Base-by-base conservation (phyloP, 2,113 vertebrate species). In the Poeciliopsis retropinna region DNA sequence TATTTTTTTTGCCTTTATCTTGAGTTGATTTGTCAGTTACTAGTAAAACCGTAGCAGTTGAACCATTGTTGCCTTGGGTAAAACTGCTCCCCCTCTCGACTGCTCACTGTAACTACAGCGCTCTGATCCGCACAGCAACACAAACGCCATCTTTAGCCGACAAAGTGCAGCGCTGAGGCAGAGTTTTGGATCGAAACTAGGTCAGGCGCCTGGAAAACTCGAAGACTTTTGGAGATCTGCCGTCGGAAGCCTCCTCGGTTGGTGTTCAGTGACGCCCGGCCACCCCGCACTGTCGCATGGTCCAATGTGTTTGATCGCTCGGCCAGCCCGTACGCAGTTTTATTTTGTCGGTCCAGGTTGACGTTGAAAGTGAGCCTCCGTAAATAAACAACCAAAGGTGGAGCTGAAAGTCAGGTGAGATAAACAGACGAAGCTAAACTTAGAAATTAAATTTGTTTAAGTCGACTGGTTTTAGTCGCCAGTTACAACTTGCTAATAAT, bases 331-430 rank as follows among this genome's bases (percentile, higher is more conserved):
- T 47, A 91, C 85, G 78, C 90, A 91, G 86, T 86, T 87, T 89
- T 86, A 79, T 86, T 87, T 80, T 83, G 89, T 89, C 64, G 92
- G 92, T 75, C 93, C 93, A 60, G 92, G 92, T 86, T 93, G 91
- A 93, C 75, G 85, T 73, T 47, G 44, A 67, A 60, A 85, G 31
- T 62, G 70, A 37, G 80, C 62, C 51, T 29, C 22, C 81, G 76
- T 81, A 22, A 77, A 57, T 47, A 74, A 90, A 73, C 39, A 82
- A 10, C 63, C 30, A 2, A 73, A 72, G 41, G 67, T 60, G 60
- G 70, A 82, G 72, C 61, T 31, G 41, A 81, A 71, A 82, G 47
- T 27, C 82, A 92, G 90, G 91, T 93, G 80, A 83, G 82, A 66
- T 8, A 10, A 37, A 25, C 5, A 11, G 31, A 4, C 19, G 5